Evolutionary conservation across 2,797 vertebrate genomes (phyloP), one percentile per base, ranked within the genome.

Genomic region (Sebastes steindachneri): DNA sequence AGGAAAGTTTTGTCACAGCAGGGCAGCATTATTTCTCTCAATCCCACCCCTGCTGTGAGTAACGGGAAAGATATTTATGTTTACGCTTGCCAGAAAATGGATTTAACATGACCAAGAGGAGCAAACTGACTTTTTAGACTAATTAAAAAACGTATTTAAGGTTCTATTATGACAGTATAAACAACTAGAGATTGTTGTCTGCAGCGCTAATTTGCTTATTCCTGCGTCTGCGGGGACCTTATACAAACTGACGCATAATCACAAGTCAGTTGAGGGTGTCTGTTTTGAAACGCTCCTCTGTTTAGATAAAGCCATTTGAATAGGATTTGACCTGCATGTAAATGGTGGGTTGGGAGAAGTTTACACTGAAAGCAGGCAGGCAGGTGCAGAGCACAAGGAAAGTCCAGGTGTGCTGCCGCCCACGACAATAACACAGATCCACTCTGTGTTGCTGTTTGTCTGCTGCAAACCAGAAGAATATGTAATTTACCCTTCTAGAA

Each of bases 311-410:
- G 66, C 35, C 75, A 96, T 96, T 96, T 96, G 96, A 95, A 95
- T 96, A 92, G 90, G 87, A 93, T 95, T 92, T 93, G 94, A 92
- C 88, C 88, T 83, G 76, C 90, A 96, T 96, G 96, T 93, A 96
- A 96, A 96, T 96, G 79, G 73, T 33, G 73, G 75, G 86, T 71
- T 59, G 71, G 83, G 86, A 92, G 79, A 90, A 87, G 91, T 92
- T 83, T 89, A 91, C 84, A 86, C 83, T 88, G 87, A 75, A 28
- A 79, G 83, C 86, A 82, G 82, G 55, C 75, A 37, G 82, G 74
- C 95, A 95, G 95, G 93, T 95, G 94, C 84, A 86, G 87, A 74
- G 84, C 62, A 73, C 53, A 73, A 75, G 75, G 35, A 19, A 19
- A 62, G 82, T 88, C 91, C 93, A 95, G 93, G 94, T 94, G 91